Base-by-base conservation (phyloP, 2,888 invertebrate species). In the Tyria jacobaeae region DNA sequence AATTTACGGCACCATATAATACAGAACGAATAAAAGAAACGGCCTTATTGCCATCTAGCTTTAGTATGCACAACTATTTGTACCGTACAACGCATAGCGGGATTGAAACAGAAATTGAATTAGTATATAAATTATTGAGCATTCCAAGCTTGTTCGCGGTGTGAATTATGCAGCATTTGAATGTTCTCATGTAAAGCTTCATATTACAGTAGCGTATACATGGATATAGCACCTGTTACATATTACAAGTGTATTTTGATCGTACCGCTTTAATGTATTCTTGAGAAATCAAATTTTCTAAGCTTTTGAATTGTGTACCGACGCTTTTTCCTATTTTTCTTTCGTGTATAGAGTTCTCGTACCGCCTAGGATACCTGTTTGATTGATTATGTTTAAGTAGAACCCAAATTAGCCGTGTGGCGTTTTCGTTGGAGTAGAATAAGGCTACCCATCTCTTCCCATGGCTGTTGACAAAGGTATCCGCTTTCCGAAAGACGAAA, bases 81-180 rank as follows among this genome's bases (percentile, higher is more conserved):
- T 39, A 37, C 27, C 64, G 52, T 66, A 65, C 59, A 64, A 66
- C 64, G 62, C 64, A 73, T 67, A 54, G 60, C 55, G 64, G 66
- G 66, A 80, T 75, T 76, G 72, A 72, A 70, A 74, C 73, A 71
- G 75, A 81, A 86, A 84, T 84, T 82, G 79, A 84, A 84, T 84
- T 86, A 81, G 79, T 69, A 68, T 78, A 82, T 86, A 85, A 82
- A 85, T 85, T 85, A 81, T 78, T 78, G 64, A 81, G 75, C 67
- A 55, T 61, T 64, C 64, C 53, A 70, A 64, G 59, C 62, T 57
- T 56, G 68, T 73, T 72, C 63, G 59, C 63, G 37, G 25, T 4
- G 60, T 81, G 70, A 78, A 80, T 80, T 73, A 80, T 81, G 24
- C 60, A 77, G 66, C 54, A 68, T 59, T 68, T 67, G 60, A 63